Evolutionary conservation across 2,888 invertebrate genomes (phyloP).

Genomic region (Noctua fimbriata): DNA sequence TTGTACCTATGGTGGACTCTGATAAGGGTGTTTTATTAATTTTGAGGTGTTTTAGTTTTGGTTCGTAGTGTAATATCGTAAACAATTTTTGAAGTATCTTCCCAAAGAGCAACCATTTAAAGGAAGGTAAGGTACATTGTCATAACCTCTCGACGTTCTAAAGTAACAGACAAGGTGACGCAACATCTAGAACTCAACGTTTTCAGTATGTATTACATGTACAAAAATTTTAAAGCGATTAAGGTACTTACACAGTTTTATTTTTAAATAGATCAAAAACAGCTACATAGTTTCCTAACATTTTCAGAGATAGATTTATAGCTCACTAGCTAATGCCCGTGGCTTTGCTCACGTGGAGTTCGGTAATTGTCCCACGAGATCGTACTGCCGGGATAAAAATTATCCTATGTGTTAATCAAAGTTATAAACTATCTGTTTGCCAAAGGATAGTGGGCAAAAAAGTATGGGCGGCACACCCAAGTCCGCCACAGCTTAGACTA

Average conservation of each 20-base stretch:
- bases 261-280: not conserved
- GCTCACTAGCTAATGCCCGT: too few species aligned
- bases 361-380: too few species aligned
- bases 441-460: too few species aligned
- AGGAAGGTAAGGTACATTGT: not conserved
- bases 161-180: not conserved
- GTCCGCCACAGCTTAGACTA: too few species aligned
- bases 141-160: not conserved
- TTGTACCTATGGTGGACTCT: slow-evolving; percentile 35
- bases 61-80: not conserved
- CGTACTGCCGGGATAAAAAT: too few species aligned
- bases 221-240: not conserved
- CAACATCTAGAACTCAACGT: not conserved
- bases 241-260: not conserved
- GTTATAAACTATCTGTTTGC: too few species aligned
- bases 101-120: not conserved
- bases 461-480: too few species aligned
- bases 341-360: too few species aligned
- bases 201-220: not conserved
- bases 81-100: not conserved
- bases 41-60: slow-evolving; percentile 24
- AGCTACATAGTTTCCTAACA: not conserved
- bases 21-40: slow-evolving; percentile 42
- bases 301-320: not conserved
- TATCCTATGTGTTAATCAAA: too few species aligned